Conservation (phyloP, 2,888 invertebrate genomes). For the Scrobipalpa atriplicella region DNA sequence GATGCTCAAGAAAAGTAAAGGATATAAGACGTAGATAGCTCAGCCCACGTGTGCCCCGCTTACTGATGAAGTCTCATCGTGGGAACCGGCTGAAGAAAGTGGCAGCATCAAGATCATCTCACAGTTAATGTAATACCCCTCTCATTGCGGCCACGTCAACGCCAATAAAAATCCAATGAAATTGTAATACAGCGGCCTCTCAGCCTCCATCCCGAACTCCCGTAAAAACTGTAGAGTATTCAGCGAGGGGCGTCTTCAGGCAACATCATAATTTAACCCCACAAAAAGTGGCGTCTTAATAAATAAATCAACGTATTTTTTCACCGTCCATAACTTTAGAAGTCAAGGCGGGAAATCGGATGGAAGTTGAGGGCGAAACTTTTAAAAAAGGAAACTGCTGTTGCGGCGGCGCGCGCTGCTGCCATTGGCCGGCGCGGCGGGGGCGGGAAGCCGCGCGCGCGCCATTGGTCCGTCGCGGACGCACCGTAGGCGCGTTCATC, state of each 20-base stretch:
- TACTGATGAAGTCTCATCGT: constrained; percentile 33
- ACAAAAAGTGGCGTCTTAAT: constrained; percentile 72
- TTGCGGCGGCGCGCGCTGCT: constrained; percentile 60
- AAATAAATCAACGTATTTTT: constrained; percentile 77
- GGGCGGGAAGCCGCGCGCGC: constrained; percentile 68
- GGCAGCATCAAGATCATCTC: constrained; percentile 30
- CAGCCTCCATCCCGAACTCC: constrained; percentile 33
- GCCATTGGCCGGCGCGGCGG: constrained; percentile 69
- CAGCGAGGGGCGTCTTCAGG: constrained; percentile 54
- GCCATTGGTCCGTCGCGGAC: constrained; percentile 69
- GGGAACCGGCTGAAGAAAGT: constrained; percentile 36
- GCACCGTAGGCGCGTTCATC: constrained; percentile 76
- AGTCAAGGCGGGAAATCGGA: constrained; percentile 80
- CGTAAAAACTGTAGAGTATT: constrained; percentile 61
- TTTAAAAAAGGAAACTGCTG: constrained; percentile 82
- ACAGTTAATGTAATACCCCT: constrained; percentile 29
- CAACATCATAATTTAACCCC: constrained; percentile 75
- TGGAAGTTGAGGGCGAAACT: constrained; percentile 79
- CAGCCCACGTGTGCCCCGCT: constrained; percentile 30
- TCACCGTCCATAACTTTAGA: constrained; percentile 75
- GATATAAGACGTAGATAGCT: background rate
- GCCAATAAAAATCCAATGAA: constrained; percentile 57
- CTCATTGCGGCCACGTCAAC: constrained; percentile 48
- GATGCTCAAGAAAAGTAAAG: constrained; percentile 15
- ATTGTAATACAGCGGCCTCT: constrained; percentile 48